Evolutionary conservation across 1,140 invertebrate species (phyloP), one percentile per base, ranked within the genome.

Genomic region (Bathynomus jamesi): DNA sequence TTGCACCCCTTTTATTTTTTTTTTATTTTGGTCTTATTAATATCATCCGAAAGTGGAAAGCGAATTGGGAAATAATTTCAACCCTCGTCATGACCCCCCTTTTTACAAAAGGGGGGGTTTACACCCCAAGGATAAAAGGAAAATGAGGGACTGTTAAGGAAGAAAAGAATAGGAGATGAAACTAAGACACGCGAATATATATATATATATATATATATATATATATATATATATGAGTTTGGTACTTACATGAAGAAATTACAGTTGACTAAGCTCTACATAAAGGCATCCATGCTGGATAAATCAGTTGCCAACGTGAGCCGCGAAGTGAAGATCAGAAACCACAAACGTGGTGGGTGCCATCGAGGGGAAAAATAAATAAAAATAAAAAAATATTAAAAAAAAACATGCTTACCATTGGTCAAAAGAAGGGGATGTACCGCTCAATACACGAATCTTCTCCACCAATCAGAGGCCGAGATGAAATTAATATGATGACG

Each of bases 401-500:
- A 17, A 53, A 2, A 7, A 7, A 5, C 13, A 5, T 53, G 40
- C 21, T 53, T 3, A 53, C 40, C 40, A 3, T 53, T 3, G 2
- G 2, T 53, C 40, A 53, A 53, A 5, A 21, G 17, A 21, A 53
- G 40, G 40, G 2, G 21, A 40, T 17, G 40, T 17, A 53, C 21
- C 40, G 40, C 21, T 53, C 40, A 53, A 53, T 53, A 5, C 40
- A 21, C 21, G 40, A 53, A 40, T 3, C 40, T 11, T 53, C 40
- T 53, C 40, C 11, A 53, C 40, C 40, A 53, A 53, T 53, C 40
- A 53, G 40, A 53, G 21, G 40, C 11, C 40, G 21, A 53, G 40
- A 53, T 53, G 40, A 53, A 53, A 53, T 53, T 53, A 53, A 53
- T 53, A 53, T 53, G 40, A 53, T 53, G 40, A 53, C 40, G 40